Evolutionary conservation across 35 echinoderm and acorn worm species (phyloP).

Genomic region (Lytechinus pictus): DNA sequence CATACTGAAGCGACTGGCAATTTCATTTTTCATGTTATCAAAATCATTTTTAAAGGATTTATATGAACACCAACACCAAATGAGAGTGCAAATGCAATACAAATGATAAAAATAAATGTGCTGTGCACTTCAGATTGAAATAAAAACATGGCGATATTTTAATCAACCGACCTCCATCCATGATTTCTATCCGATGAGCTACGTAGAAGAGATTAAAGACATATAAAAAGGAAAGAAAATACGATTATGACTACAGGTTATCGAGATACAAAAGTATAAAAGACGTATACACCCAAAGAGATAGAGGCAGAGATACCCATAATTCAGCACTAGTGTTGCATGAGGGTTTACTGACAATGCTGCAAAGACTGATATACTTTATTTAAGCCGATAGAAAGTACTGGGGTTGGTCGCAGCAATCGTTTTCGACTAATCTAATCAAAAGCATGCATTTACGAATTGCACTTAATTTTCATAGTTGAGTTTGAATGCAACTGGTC

Average conservation of each 20-base stretch:
- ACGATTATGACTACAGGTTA: constrained; percentile 19
- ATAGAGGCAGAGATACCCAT: neutral
- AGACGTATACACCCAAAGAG: neutral
- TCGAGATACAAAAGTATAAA: constrained; percentile 1
- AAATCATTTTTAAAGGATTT: too few species aligned
- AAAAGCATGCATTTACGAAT: too few species aligned
- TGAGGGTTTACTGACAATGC: neutral
- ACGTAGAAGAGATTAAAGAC: neutral
- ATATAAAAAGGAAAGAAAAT: constrained; percentile 47
- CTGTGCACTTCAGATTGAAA: constrained; percentile 2
- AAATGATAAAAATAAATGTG: neutral
- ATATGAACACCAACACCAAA: neutral
- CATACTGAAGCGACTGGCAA: too few species aligned
- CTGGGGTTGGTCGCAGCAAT: neutral
- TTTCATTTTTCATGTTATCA: too few species aligned
- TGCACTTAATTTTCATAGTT: too few species aligned
- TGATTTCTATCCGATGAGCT: constrained; percentile 69
- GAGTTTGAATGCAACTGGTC: too few species aligned
- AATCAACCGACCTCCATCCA: constrained; percentile 68
- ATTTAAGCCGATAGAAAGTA: neutral
- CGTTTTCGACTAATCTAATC: too few species aligned
- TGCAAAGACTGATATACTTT: neutral
- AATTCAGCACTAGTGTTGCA: neutral
- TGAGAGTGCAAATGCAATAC: neutral
- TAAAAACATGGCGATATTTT: neutral